A percentile compares a stretch with the other conserved stretches of the same genome.
Conservation (phyloP, 2,113 vertebrate species). For the Lepidothrix coronata region DNA sequence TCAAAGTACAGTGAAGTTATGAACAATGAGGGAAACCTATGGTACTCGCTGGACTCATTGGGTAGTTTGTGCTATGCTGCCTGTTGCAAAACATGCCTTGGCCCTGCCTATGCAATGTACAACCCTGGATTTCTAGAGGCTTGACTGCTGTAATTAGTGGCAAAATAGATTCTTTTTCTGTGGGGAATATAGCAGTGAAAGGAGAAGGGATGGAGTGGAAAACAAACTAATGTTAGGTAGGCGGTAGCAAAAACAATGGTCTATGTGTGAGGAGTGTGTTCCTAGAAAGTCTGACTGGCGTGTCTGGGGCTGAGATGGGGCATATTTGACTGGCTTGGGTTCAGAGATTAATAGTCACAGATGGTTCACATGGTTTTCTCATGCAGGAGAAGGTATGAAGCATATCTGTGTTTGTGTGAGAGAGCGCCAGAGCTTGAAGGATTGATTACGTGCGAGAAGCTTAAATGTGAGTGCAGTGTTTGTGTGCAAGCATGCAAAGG, state of each 20-base stretch:
- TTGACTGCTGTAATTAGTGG: background rate
- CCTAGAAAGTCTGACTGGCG: background rate
- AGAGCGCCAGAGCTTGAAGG: background rate
- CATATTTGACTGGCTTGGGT: background rate
- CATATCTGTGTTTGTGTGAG: background rate
- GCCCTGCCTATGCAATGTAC: background rate
- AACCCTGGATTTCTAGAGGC: background rate
- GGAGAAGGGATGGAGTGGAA: background rate
- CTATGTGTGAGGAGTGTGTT: background rate
- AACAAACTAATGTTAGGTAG: background rate
- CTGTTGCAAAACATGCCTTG: accelerated
- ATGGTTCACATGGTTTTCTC: background rate
- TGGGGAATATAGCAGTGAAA: background rate
- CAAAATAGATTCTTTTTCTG: background rate
- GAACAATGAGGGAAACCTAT: background rate
- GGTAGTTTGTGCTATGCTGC: background rate
- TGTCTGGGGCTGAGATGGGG: background rate
- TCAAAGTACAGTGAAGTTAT: background rate
- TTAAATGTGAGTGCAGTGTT: background rate
- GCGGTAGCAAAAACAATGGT: background rate
- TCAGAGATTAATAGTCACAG: background rate
- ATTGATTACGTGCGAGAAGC: background rate
- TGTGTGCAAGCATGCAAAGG: background rate
- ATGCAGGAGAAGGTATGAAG: slow-evolving; percentile 1
- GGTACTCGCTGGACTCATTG: background rate